These are phyloP conservation scores for Sinohyriopsis cumingii DNA, from an alignment of 2,888 invertebrate genomes.

Conservation along the genomic window DNA sequence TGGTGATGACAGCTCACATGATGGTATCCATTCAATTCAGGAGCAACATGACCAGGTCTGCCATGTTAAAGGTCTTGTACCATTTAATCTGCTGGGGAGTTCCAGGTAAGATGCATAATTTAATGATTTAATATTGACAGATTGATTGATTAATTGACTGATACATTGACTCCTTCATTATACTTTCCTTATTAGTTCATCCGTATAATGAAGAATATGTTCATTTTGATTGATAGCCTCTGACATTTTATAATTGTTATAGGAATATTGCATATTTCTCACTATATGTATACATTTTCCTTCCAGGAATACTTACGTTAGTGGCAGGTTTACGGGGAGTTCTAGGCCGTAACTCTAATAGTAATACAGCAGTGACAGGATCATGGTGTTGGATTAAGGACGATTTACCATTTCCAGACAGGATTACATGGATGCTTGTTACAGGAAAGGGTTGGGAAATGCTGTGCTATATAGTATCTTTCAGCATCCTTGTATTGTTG, in stretches of 20 bases:
- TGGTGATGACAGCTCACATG: constrained; percentile 16
- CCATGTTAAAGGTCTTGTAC: constrained; percentile 5
- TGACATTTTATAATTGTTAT: no score
- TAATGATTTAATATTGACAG: no score
- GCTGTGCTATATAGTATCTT: constrained; percentile 22
- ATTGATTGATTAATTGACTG: no score
- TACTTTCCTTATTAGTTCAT: no score
- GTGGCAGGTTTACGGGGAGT: constrained; percentile 15
- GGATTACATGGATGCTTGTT: constrained; percentile 33
- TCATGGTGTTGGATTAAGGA: constrained; percentile 42
- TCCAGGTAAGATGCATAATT: constrained; percentile 11
- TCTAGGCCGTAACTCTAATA: constrained; percentile 15
- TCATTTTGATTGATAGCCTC: no score
- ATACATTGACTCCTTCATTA: no score
- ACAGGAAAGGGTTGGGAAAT: constrained; percentile 43
- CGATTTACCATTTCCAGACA: constrained; percentile 2
- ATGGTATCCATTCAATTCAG: constrained; percentile 7
- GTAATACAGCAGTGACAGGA: constrained; percentile 27
- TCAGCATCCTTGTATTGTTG: constrained; percentile 16
- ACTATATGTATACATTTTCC: no score
- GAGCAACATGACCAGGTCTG: background rate
- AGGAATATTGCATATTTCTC: no score
- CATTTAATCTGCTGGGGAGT: constrained; percentile 16
- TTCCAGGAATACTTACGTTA: constrained; percentile 12
- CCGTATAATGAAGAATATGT: no score